Conservation (phyloP, 2,797 vertebrate species). For the Gallinago nigripennis region DNA sequence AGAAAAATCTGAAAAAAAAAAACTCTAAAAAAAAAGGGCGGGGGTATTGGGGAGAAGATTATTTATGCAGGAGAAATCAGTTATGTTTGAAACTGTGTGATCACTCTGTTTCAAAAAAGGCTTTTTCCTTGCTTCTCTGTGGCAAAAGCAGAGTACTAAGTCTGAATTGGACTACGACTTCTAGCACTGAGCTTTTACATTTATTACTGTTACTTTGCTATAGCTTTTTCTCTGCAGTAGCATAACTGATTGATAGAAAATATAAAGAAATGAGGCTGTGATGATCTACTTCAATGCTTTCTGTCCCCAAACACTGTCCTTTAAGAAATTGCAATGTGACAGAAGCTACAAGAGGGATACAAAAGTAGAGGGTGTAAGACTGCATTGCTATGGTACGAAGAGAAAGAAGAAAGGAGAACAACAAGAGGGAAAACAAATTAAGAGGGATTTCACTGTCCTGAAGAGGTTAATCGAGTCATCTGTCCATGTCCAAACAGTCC, state of each 20-base stretch:
- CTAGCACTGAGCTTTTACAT: fast-evolving
- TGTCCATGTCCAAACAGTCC: neutral
- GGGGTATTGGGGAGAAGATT: neutral
- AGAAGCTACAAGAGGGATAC: neutral
- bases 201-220: neutral
- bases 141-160: neutral
- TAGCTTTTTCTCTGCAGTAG: neutral
- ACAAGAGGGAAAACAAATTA: neutral
- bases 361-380: neutral
- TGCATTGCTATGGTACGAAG: neutral
- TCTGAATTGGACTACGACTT: neutral
- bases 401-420: neutral
- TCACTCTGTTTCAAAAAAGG: neutral
- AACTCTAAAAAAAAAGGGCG: too few relatives aligned
- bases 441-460: neutral
- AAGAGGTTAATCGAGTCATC: neutral
- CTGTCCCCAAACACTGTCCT: neutral
- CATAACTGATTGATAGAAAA: neutral
- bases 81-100: neutral
- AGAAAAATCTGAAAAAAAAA: neutral
- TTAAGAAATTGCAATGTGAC: neutral
- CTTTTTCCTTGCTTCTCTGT: neutral
- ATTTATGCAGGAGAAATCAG: neutral
- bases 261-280: neutral
- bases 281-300: neutral